Evolutionary conservation across 2,888 invertebrate species (phyloP).

Genomic region (Cephus runcator): DNA sequence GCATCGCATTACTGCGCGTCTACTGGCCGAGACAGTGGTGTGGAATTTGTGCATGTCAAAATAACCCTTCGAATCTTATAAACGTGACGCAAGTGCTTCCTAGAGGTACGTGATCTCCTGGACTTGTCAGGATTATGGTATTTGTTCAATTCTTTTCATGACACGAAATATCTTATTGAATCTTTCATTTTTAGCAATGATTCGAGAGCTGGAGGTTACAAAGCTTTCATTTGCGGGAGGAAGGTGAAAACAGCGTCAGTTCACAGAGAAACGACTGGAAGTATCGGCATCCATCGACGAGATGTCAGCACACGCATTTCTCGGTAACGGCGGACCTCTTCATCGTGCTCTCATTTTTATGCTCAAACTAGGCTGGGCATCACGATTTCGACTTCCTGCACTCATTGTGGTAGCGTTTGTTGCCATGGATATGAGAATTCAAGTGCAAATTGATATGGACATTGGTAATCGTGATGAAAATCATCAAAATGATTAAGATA

Average conservation of each 20-base stretch:
- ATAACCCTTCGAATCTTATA: background rate
- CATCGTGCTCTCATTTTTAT: constrained; percentile 73
- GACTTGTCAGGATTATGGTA: background rate
- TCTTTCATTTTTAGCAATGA: constrained; percentile 4
- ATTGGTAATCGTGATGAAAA: constrained; percentile 31
- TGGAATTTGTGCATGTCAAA: background rate
- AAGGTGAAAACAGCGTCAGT: constrained; percentile 13
- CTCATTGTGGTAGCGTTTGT: constrained; percentile 75
- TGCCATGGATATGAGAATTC: constrained; percentile 75
- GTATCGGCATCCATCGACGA: constrained; percentile 26
- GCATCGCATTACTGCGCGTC: background rate
- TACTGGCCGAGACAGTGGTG: background rate
- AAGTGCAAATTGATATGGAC: constrained; percentile 73
- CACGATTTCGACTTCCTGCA: constrained; percentile 74
- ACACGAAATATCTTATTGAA: background rate
- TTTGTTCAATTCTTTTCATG: background rate
- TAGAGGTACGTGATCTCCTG: background rate
- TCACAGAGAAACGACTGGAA: background rate
- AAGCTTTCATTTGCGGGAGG: constrained; percentile 8
- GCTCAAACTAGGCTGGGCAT: constrained; percentile 78
- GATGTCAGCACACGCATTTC: constrained; percentile 46
- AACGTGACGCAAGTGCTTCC: background rate
- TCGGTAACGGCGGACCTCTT: constrained; percentile 61
- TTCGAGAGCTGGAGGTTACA: background rate
- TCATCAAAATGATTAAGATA: constrained; percentile 4